These are phyloP conservation scores for Grantiella picta DNA, from an alignment of 2,113 vertebrate species.

Conservation along the genomic window DNA sequence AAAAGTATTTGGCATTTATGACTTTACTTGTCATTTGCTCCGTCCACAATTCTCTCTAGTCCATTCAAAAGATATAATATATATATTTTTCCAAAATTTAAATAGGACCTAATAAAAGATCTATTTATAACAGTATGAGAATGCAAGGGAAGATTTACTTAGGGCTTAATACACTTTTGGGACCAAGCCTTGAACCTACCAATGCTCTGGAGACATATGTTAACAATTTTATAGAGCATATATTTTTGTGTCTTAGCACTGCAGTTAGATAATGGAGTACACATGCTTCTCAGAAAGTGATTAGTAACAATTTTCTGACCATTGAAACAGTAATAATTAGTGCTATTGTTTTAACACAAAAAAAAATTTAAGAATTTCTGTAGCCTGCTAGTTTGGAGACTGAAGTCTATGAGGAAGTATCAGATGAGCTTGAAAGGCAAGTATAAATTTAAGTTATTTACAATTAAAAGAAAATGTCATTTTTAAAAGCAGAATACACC, in stretches of 20 bases:
- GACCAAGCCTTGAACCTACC: background rate
- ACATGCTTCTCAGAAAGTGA: background rate
- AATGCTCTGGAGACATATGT: background rate
- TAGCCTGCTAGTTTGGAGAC: background rate
- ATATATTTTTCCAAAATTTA: background rate
- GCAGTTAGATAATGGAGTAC: background rate
- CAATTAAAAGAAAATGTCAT: background rate
- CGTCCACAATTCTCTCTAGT: background rate
- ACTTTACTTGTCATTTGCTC: background rate
- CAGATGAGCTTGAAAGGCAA: background rate
- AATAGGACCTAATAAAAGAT: background rate
- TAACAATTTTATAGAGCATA: background rate
- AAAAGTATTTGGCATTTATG: background rate
- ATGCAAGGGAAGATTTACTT: background rate
- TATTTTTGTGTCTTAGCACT: background rate
- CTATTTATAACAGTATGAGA: background rate
- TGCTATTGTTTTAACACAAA: background rate
- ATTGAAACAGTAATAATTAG: background rate
- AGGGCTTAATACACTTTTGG: background rate
- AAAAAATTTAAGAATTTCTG: background rate
- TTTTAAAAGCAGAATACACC: background rate
- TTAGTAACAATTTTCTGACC: background rate
- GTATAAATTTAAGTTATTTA: background rate
- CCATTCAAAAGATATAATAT: background rate
- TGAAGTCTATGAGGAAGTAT: background rate